Percentiles rank a stretch among this genome's conserved stretches.
phyloP scores from a whole-genome alignment of 2,888 invertebrate species.

The Cantharis rustica region DNA sequence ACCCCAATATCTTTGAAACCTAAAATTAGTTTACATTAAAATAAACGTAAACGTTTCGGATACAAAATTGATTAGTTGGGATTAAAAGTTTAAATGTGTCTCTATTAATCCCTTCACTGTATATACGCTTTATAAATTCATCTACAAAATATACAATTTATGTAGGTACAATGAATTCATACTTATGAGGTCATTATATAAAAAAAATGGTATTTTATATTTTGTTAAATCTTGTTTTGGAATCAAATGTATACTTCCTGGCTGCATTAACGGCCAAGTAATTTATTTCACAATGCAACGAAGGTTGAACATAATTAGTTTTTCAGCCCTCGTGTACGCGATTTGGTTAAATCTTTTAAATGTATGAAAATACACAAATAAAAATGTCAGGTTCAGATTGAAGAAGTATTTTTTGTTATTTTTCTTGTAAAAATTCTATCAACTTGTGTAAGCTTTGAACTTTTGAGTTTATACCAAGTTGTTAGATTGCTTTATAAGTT shows the following conservation, averaged over 20 bases:
- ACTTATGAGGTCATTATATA: neutral
- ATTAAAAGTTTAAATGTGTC: neutral
- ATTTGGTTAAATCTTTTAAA: neutral
- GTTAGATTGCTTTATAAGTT: constrained; percentile 13
- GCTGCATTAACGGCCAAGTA: neutral
- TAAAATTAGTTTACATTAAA: constrained; percentile 31
- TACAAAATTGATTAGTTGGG: neutral
- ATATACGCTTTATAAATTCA: neutral
- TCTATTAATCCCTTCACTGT: neutral
- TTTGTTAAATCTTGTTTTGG: neutral
- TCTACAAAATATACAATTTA: neutral
- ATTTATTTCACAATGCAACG: neutral
- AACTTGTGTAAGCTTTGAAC: constrained; percentile 11
- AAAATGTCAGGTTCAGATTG: constrained; percentile 3
- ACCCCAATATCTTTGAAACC: constrained; percentile 58
- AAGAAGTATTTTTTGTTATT: constrained; percentile 1
- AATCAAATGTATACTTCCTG: neutral
- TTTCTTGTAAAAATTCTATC: constrained; percentile 13
- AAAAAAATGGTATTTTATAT: neutral
- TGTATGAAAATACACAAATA: constrained; percentile 6
- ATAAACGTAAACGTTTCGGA: neutral
- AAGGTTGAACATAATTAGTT: neutral
- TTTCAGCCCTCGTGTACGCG: neutral
- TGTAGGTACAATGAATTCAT: neutral
- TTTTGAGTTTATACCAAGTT: constrained; percentile 11